These are phyloP conservation scores for Philonicus albiceps DNA, from an alignment of 2,888 invertebrate species.

Conservation along the genomic window DNA sequence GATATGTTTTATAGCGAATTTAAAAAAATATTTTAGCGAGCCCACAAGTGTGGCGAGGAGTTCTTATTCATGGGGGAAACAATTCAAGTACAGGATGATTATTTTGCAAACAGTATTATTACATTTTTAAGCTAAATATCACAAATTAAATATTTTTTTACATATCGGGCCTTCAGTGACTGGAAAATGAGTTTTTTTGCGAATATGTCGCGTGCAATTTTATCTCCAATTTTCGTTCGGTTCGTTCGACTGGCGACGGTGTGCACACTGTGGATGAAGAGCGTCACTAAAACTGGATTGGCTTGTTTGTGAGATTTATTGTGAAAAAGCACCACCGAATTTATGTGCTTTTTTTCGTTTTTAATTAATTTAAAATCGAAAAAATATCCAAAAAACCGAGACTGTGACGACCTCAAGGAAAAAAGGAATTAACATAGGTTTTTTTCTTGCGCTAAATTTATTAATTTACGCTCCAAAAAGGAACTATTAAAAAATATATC, in stretches of 20 bases:
- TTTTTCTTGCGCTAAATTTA: not conserved
- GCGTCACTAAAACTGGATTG: not conserved
- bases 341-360: not conserved
- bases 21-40: not conserved
- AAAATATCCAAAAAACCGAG: not conserved
- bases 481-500: not conserved
- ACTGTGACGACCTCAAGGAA: not conserved
- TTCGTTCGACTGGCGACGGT: not conserved
- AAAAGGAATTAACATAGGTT: not conserved
- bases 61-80: not conserved
- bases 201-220: not conserved
- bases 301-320: not conserved
- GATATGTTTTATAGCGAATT: not conserved
- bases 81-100: not conserved
- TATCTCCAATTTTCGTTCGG: not conserved
- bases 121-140: not conserved
- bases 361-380: not conserved
- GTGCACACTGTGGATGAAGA: not conserved
- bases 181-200: not conserved
- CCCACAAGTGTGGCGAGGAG: not conserved
- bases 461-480: not conserved
- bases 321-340: not conserved
- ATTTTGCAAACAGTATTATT: not conserved
- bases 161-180: not conserved
- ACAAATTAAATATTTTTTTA: not conserved